These are phyloP conservation scores for Drosophila rubida DNA, from an alignment of 2,888 invertebrate genomes.

Conservation along the genomic window DNA sequence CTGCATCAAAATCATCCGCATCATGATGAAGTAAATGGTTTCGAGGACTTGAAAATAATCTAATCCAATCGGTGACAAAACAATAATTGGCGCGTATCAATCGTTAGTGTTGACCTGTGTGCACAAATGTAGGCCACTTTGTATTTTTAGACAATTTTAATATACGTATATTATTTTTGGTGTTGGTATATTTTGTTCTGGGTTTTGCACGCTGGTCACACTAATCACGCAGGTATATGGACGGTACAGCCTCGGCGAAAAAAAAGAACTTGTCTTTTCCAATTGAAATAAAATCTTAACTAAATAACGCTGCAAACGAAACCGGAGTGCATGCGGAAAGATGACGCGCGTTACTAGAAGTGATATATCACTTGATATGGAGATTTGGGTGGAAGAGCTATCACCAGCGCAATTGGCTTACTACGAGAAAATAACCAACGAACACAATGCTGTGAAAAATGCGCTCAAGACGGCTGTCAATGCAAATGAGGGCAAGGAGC, in stretches of 20 bases:
- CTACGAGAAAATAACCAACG: slow-evolving; percentile 88
- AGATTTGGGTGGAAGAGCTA: slow-evolving; percentile 90
- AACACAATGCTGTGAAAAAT: slow-evolving; percentile 88
- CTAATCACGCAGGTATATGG: slow-evolving; percentile 56
- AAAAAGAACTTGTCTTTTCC: slow-evolving; percentile 27
- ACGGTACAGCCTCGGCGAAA: slow-evolving; percentile 64
- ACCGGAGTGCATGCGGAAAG: slow-evolving; percentile 54
- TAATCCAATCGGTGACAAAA: too few relatives aligned
- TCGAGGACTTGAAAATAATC: too few relatives aligned
- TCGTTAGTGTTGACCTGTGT: too few relatives aligned
- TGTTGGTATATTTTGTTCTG: not conserved
- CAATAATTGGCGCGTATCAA: too few relatives aligned
- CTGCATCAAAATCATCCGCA: too few relatives aligned
- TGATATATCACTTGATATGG: slow-evolving; percentile 87
- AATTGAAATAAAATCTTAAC: slow-evolving; percentile 5
- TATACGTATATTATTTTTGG: too few relatives aligned
- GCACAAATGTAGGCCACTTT: too few relatives aligned
- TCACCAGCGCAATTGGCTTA: slow-evolving; percentile 88
- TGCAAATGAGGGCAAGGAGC: slow-evolving; percentile 87
- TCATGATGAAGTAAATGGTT: too few relatives aligned
- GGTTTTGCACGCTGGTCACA: slow-evolving; percentile 37
- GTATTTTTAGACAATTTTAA: too few relatives aligned
- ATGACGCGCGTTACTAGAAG: slow-evolving; percentile 81
- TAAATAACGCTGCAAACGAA: slow-evolving; percentile 12
- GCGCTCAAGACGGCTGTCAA: slow-evolving; percentile 86